Conservation (phyloP, 1,140 invertebrate species). For the Cyrtorhinus lividipennis region DNA sequence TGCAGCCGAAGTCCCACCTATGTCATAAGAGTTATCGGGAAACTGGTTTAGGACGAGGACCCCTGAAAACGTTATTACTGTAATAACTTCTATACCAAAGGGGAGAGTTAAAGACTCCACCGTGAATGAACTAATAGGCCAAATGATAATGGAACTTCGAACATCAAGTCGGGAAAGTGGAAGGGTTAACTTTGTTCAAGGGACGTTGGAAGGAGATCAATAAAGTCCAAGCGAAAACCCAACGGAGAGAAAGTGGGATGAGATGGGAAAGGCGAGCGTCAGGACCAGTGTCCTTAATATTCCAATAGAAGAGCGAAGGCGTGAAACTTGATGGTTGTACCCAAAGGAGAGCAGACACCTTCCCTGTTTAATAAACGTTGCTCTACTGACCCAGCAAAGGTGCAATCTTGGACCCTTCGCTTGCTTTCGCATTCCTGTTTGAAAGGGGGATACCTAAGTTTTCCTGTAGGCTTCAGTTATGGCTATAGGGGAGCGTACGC, state of each 20-base stretch:
- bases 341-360: background rate
- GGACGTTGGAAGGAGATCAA: background rate
- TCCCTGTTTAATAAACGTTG: background rate
- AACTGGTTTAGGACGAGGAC: too few relatives aligned
- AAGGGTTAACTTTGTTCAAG: background rate
- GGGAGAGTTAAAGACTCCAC: background rate
- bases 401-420: too few relatives aligned
- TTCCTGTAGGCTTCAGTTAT: too few relatives aligned
- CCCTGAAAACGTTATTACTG: background rate
- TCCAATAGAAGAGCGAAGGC: slow-evolving; percentile 3
- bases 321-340: background rate
- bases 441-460: too few relatives aligned
- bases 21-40: too few relatives aligned
- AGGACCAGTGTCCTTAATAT: slow-evolving; percentile 1
- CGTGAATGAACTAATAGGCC: background rate
- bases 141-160: slow-evolving; percentile 8
- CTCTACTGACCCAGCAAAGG: too few relatives aligned
- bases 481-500: too few relatives aligned
- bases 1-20: too few relatives aligned
- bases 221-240: background rate
- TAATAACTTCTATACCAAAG: background rate
- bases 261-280: background rate
- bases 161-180: background rate
- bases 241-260: background rate
- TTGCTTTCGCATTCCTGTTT: too few relatives aligned